phyloP scores from a whole-genome alignment of 2,888 invertebrate species.

The Germaria angustata region DNA sequence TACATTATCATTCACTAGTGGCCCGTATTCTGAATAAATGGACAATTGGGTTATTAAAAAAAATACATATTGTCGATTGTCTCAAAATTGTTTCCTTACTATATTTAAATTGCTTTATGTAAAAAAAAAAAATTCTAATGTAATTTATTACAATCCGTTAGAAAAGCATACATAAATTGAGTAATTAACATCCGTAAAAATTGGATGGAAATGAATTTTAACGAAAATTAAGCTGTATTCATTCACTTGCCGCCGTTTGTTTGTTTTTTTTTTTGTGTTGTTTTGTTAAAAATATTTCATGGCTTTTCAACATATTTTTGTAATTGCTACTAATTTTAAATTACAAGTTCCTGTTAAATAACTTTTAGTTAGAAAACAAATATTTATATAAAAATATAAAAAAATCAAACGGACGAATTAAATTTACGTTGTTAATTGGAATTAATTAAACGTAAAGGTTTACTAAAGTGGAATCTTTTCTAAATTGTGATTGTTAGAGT shows the following conservation, averaged over 20 bases:
- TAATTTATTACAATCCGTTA: background rate
- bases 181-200: background rate
- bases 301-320: slow-evolving; percentile 3
- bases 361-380: slow-evolving; percentile 2
- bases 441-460: slow-evolving; percentile 45
- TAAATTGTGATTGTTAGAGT: slow-evolving; percentile 13
- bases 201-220: background rate
- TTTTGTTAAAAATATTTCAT: background rate
- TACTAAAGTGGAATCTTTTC: slow-evolving; percentile 9
- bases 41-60: no score
- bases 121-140: slow-evolving; percentile 6
- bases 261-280: no score
- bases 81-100: background rate
- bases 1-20: no score
- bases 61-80: background rate
- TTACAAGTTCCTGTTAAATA: slow-evolving; percentile 62
- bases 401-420: background rate
- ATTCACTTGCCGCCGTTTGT: background rate
- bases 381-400: no score
- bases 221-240: slow-evolving; percentile 10
- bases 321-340: slow-evolving; percentile 55
- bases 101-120: background rate
- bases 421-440: slow-evolving; percentile 31
- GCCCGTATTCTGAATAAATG: no score
- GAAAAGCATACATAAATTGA: slow-evolving; percentile 24